These are phyloP conservation scores for Philaenus spumarius DNA, from an alignment of 1,140 invertebrate species.

Conservation along the genomic window DNA sequence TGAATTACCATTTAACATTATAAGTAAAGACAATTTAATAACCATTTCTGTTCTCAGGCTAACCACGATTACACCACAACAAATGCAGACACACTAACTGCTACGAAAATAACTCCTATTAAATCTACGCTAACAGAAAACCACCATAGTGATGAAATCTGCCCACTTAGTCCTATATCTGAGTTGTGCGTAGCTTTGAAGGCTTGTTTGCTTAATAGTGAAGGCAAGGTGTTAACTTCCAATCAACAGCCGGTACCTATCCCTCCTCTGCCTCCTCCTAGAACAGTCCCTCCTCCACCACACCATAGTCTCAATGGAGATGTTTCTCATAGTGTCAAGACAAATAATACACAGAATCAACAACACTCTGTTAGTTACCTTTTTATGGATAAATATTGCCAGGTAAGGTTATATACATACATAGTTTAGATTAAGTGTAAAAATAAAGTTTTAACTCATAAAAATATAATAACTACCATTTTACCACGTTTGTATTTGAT, in stretches of 20 bases:
- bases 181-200: constrained; percentile 47
- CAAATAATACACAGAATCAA: no score
- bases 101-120: neutral
- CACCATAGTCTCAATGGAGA: neutral
- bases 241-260: neutral
- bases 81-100: no score
- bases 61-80: no score
- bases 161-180: constrained; percentile 44
- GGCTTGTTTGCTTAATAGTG: constrained; percentile 5
- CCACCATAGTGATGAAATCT: neutral
- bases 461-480: no score
- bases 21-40: no score
- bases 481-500: no score
- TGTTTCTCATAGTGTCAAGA: neutral
- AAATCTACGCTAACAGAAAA: neutral
- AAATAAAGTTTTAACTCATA: no score
- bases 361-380: no score
- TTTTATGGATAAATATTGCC: constrained; percentile 6
- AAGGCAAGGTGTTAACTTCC: neutral
- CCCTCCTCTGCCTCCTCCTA: neutral
- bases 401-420: neutral
- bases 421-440: no score
- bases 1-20: no score
- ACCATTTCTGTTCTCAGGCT: no score
- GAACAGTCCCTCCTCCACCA: neutral